Evolutionary conservation across 1,140 invertebrate genomes (phyloP), one percentile per base, ranked within the genome.

Genomic region (Anoplolepis gracilipes): DNA sequence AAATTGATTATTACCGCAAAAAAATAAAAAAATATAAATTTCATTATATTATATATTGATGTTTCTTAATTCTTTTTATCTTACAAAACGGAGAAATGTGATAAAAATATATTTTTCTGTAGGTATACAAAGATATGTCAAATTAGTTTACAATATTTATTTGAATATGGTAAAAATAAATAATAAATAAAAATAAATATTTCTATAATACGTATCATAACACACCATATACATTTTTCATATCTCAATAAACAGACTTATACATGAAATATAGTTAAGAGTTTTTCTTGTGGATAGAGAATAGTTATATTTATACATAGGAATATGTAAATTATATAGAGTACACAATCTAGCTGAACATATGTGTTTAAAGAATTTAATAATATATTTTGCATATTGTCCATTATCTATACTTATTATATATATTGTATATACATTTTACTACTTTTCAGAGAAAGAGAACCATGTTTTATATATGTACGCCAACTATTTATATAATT

Each of bases 371-470:
- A 5, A 70, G 57, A 57, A 36, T 78, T 25, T 11, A 36, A 53
- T 49, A 65, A 53, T 49, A 65, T 78, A 13, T 64, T 62, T 46
- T 16, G 30, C 3, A 22, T 28, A 36, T 49, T 49, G 46, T 49
- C 13, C 13, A 46, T 46, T 11, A 70, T 25, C 16, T 10, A 77
- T 57, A 65, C 25, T 28, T 28, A n/a, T 59, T 25, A 53, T 13
- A 42, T 53, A 16, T 62, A n/a, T n/a, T n/a, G n/a, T n/a, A n/a
- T n/a, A 30, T 53, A 64, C n/a, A 13, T 22, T 39, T 59, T 53
- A 30, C 10, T 61, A 7, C 30, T 42, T 77, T 33, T 53, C n/a
- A 42, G 39, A 76, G 53, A 76, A 11, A 42, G 70, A 70, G 42
- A 53, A 62, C 67, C 33, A 69, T 1, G 13, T 69, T 22, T 59